A percentile compares a stretch with the other conserved stretches of the same genome.
phyloP scores from a whole-genome alignment of 2,113 vertebrate species.

The Antennarius striatus region DNA sequence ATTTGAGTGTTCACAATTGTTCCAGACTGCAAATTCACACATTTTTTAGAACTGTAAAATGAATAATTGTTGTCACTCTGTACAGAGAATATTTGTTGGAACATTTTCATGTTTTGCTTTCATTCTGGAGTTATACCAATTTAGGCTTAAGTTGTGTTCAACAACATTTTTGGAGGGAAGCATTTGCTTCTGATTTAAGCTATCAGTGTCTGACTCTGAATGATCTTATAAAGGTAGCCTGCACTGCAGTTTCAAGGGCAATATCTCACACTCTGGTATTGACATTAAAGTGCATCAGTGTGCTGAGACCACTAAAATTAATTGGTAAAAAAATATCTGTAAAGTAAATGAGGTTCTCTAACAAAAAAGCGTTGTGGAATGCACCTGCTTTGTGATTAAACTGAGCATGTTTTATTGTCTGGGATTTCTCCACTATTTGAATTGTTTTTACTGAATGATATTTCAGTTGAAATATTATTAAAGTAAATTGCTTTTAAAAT shows the following conservation, averaged over 20 bases:
- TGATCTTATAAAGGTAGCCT: neutral
- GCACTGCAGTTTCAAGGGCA: conserved; percentile 1
- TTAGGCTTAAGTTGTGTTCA: conserved; percentile 39
- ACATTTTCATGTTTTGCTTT: conserved; percentile 29
- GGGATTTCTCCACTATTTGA: conserved; percentile 36
- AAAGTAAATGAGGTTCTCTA: conserved; percentile 26
- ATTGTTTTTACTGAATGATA: conserved; percentile 49
- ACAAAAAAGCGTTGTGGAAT: conserved; percentile 35
- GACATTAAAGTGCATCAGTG: conserved; percentile 18
- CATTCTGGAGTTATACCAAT: conserved; percentile 3
- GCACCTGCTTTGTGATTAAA: conserved; percentile 30
- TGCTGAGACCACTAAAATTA: conserved; percentile 3
- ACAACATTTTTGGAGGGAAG: conserved; percentile 32
- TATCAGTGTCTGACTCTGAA: neutral
- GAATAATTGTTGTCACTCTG: conserved; percentile 30
- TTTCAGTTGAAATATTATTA: conserved; percentile 52
- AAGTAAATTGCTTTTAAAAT: conserved; percentile 45
- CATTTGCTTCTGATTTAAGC: neutral
- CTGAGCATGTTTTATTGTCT: conserved; percentile 63
- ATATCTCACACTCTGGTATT: conserved; percentile 7
- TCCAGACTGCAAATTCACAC: conserved; percentile 7
- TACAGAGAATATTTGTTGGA: conserved; percentile 30
- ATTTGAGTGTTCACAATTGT: conserved; percentile 8
- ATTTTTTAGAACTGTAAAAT: conserved; percentile 43
- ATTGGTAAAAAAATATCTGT: neutral